These are phyloP conservation scores for Heliconius nattereri DNA, from an alignment of 1,140 invertebrate species.

Conservation along the genomic window DNA sequence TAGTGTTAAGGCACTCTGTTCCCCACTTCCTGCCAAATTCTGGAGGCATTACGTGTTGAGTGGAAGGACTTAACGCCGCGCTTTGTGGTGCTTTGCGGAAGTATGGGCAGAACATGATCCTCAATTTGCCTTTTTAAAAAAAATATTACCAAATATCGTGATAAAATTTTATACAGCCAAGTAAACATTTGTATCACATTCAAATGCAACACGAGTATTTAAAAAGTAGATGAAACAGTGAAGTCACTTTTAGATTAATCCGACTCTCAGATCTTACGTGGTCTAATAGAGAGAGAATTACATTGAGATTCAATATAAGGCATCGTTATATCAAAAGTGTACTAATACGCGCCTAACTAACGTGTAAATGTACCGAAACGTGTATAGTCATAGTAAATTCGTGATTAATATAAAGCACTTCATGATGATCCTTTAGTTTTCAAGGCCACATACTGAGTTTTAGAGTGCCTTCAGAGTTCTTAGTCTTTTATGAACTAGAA, in stretches of 20 bases:
- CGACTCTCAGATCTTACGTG: not conserved
- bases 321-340: slow-evolving; percentile 8
- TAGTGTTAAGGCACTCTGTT: no score
- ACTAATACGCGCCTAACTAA: slow-evolving; percentile 43
- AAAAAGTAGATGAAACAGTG: no score
- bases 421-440: slow-evolving; percentile 14
- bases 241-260: not conserved
- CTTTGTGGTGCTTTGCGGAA: no score
- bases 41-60: no score
- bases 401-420: slow-evolving; percentile 48
- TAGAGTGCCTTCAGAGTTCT: not conserved
- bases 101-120: no score
- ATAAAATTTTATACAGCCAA: no score
- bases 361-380: slow-evolving; percentile 66
- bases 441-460: not conserved
- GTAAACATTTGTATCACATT: no score
- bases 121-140: no score
- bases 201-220: no score
- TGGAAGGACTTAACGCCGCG: no score
- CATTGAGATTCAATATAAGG: slow-evolving; percentile 11
- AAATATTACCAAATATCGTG: no score
- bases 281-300: not conserved
- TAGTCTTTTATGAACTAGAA: not conserved
- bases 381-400: slow-evolving; percentile 62
- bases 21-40: no score